These are phyloP conservation scores for Ascaphus truei DNA, from an alignment of 2,113 vertebrate genomes.

Conservation along the genomic window DNA sequence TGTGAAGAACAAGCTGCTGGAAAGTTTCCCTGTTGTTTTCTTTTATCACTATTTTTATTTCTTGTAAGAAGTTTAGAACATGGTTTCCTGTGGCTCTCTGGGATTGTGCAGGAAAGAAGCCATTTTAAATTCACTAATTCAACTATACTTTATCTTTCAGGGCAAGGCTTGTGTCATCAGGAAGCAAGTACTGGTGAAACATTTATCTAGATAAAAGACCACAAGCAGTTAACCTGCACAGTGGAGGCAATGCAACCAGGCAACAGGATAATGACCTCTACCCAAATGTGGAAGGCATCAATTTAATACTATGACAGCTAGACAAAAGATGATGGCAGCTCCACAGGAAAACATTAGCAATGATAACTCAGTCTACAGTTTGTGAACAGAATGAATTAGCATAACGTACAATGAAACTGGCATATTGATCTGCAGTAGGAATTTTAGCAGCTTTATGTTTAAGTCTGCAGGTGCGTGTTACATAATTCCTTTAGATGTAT, in stretches of 20 bases:
- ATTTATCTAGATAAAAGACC: constrained; percentile 69
- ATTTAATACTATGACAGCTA: constrained; percentile 57
- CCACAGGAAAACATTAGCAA: constrained; percentile 64
- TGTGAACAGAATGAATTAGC: constrained; percentile 52
- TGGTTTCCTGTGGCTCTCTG: constrained; percentile 14
- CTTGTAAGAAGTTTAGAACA: constrained; percentile 22
- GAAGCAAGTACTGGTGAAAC: constrained; percentile 56
- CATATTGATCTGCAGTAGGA: constrained; percentile 49
- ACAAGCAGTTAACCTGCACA: constrained; percentile 72
- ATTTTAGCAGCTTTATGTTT: constrained; percentile 48
- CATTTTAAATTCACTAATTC: constrained; percentile 47
- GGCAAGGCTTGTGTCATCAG: constrained; percentile 50
- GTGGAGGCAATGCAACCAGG: constrained; percentile 56
- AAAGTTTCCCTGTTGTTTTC: background rate
- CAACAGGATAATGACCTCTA: constrained; percentile 66
- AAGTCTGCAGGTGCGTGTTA: constrained; percentile 44
- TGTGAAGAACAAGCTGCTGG: constrained; percentile 15
- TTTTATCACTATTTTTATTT: constrained; percentile 40
- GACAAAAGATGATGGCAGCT: constrained; percentile 57
- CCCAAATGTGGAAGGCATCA: constrained; percentile 67
- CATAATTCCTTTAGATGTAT: constrained; percentile 40
- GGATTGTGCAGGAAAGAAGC: constrained; percentile 38
- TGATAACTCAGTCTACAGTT: constrained; percentile 50
- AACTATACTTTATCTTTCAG: constrained; percentile 46
- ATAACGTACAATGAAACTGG: constrained; percentile 44